Percentiles rank a stretch among this genome's conserved stretches.
phyloP scores from a whole-genome alignment of 1,140 invertebrate species.

The Battus philenor region DNA sequence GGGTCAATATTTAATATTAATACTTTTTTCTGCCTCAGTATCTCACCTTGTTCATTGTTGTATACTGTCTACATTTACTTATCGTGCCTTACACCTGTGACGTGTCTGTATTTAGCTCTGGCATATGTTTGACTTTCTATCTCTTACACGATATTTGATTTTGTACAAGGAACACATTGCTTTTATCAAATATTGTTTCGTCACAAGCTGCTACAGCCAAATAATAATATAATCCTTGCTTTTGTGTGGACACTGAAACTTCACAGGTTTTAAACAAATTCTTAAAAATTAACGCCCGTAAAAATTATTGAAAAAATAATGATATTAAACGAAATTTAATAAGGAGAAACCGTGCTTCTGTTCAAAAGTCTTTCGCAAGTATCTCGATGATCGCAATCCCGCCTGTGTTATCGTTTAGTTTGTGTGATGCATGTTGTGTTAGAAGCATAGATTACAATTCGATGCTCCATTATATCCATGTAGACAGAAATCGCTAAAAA shows the following conservation, averaged over 20 bases:
- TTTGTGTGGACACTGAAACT: conserved; percentile 35
- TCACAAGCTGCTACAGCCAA: conserved; percentile 54
- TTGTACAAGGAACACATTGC: conserved; percentile 58
- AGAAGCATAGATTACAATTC: conserved; percentile 18
- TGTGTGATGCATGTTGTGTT: conserved; percentile 53
- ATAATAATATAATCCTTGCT: conserved; percentile 38
- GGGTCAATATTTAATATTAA: conserved; percentile 39
- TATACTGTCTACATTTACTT: conserved; percentile 45
- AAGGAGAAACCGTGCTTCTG: too few relatives aligned
- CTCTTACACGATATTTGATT: conserved; percentile 47
- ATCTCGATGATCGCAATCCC: conserved; percentile 71
- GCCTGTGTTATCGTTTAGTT: conserved; percentile 46
- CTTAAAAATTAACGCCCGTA: too few relatives aligned
- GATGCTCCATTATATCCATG: not conserved
- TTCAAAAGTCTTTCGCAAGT: conserved; percentile 23
- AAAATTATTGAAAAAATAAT: too few relatives aligned
- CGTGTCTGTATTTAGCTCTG: conserved; percentile 62
- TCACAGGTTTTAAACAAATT: not conserved
- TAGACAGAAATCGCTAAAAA: conserved; percentile 4
- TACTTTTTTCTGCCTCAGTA: conserved; percentile 40
- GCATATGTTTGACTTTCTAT: conserved; percentile 49
- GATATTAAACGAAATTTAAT: too few relatives aligned
- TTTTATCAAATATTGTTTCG: conserved; percentile 55
- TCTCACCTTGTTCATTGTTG: conserved; percentile 41
- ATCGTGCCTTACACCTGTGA: conserved; percentile 55